These are phyloP conservation scores for Luscinia megarhynchos DNA, from an alignment of 2,797 vertebrate genomes.

Conservation along the genomic window DNA sequence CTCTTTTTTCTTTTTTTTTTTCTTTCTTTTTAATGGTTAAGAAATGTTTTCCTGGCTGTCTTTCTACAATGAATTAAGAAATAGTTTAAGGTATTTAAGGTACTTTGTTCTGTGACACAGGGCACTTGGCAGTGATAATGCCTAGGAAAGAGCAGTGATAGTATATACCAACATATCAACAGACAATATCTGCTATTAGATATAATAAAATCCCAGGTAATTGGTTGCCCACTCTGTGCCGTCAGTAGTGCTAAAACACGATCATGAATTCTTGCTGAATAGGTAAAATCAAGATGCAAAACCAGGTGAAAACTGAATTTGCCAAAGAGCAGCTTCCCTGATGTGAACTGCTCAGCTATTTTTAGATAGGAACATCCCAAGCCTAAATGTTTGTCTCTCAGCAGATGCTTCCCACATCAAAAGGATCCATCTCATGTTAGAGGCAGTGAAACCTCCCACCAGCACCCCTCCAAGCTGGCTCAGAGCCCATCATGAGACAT, in stretches of 20 bases:
- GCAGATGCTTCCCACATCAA: slow-evolving; percentile 49
- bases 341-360: slow-evolving; percentile 34
- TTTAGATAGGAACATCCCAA: slow-evolving; percentile 40
- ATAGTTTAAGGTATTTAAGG: background rate
- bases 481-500: background rate
- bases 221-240: background rate
- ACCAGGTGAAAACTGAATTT: background rate
- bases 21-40: background rate
- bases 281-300: background rate
- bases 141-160: background rate
- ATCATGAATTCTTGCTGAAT: background rate
- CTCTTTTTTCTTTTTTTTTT: background rate
- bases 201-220: background rate
- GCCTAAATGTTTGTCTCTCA: background rate
- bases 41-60: background rate
- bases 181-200: background rate
- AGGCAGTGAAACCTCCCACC: slow-evolving; percentile 40
- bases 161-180: background rate
- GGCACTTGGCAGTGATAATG: background rate
- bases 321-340: background rate
- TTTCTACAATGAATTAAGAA: background rate
- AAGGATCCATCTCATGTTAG: background rate
- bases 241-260: background rate
- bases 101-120: background rate
- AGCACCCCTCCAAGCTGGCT: slow-evolving; percentile 28